Evolutionary conservation across 1,140 invertebrate species (phyloP).

Genomic region (Mycetomoellerius zeteki): DNA sequence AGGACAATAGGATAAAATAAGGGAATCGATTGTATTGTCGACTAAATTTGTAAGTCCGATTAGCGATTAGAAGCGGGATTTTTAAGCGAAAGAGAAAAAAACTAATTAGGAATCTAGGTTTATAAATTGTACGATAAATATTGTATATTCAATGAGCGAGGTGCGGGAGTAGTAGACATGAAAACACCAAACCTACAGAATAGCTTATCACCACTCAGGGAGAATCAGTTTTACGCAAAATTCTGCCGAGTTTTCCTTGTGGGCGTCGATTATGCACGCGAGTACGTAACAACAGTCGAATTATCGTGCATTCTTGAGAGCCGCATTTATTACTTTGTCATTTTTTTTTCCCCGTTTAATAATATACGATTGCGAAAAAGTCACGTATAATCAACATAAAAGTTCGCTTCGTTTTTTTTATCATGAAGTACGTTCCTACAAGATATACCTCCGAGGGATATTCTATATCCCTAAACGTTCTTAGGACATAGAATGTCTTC

Average conservation of each 20-base stretch:
- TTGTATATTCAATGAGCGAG: slow-evolving; percentile 51
- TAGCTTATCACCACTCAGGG: slow-evolving; percentile 82
- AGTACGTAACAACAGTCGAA: slow-evolving; percentile 19
- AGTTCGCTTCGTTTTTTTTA: no score
- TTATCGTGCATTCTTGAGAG: slow-evolving; percentile 47
- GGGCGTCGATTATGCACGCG: slow-evolving; percentile 48
- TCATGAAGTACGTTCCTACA: no score
- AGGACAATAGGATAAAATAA: slow-evolving; percentile 48
- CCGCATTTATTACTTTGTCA: background rate
- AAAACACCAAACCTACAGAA: slow-evolving; percentile 73
- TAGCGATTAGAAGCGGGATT: slow-evolving; percentile 37
- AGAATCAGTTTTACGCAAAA: slow-evolving; percentile 78
- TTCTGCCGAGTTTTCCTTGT: slow-evolving; percentile 69
- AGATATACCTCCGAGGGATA: no score
- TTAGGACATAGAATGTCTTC: no score
- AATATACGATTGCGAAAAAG: background rate
- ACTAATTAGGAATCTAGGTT: slow-evolving; percentile 56
- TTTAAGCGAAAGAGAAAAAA: slow-evolving; percentile 28
- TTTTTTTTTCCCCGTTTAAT: background rate
- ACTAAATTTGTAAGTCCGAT: slow-evolving; percentile 52
- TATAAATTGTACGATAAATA: slow-evolving; percentile 66
- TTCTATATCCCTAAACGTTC: no score
- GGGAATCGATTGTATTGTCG: slow-evolving; percentile 40
- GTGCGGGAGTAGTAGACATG: slow-evolving; percentile 41
- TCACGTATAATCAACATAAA: background rate